These are phyloP conservation scores for Solenopsis invicta DNA, from an alignment of 1,140 invertebrate species.

Conservation along the genomic window DNA sequence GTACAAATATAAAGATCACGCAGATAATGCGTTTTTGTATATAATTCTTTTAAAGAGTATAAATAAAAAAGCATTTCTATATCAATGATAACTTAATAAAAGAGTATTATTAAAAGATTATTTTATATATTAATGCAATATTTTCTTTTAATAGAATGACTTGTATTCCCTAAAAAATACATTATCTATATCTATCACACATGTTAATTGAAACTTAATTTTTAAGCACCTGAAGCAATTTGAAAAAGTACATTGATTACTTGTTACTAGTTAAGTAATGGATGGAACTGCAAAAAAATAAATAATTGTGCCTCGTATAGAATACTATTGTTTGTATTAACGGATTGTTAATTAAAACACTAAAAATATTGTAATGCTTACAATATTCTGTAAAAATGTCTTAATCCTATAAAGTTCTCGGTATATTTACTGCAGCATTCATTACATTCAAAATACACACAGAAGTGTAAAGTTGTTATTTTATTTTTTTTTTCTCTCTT, in stretches of 20 bases:
- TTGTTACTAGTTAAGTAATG: conserved; percentile 26
- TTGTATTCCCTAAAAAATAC: conserved; percentile 55
- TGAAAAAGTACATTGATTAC: conserved; percentile 44
- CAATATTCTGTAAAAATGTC: conserved; percentile 48
- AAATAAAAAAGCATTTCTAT: conserved; percentile 38
- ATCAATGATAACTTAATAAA: conserved; percentile 66
- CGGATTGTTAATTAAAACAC: conserved; percentile 48
- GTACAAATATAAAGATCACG: conserved; percentile 6
- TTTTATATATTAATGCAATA: conserved; percentile 66
- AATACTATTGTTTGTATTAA: conserved; percentile 16
- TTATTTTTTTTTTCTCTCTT: conserved; percentile 13
- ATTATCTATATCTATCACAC: neutral
- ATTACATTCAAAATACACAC: conserved; percentile 37
- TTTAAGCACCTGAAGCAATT: neutral
- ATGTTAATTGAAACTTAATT: conserved; percentile 33
- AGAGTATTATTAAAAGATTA: conserved; percentile 40
- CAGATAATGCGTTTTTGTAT: conserved; percentile 1
- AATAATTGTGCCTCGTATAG: conserved; percentile 2
- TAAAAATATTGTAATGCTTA: conserved; percentile 48
- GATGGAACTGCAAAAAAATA: conserved; percentile 15
- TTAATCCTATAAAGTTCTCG: conserved; percentile 41
- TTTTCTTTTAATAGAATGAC: conserved; percentile 40
- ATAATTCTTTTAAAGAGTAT: conserved; percentile 24
- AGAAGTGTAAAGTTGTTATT: conserved; percentile 62
- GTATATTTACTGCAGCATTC: conserved; percentile 48